Percentiles rank a stretch among this genome's conserved stretches.
Conservation (phyloP, 2,797 vertebrate genomes). For the Pipistrellus pygmaeus region DNA sequence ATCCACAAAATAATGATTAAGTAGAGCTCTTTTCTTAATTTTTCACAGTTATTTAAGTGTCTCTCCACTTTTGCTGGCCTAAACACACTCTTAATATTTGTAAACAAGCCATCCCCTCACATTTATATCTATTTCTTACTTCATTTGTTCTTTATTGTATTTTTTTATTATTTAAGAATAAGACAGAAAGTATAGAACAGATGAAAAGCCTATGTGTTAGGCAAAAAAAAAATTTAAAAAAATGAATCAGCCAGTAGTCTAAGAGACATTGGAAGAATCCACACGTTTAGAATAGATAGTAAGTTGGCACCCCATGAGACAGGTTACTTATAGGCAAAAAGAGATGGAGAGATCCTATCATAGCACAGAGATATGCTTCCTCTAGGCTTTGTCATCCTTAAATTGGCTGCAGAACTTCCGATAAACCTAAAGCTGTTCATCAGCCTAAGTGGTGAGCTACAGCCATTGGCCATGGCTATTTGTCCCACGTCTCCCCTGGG, state of each 20-base stretch:
- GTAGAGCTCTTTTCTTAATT: conserved; percentile 47
- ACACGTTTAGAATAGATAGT: background rate
- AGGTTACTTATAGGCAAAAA: background rate
- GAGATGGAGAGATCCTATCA: background rate
- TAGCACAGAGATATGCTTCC: background rate
- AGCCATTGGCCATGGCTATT: background rate
- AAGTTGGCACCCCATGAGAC: background rate
- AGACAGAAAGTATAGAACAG: conserved; percentile 28
- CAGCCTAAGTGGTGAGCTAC: background rate
- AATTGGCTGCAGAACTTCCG: background rate
- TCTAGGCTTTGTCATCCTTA: background rate
- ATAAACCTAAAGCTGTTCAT: background rate
- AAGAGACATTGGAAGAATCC: background rate
- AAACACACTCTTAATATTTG: conserved; percentile 43
- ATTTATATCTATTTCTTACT: conserved; percentile 12
- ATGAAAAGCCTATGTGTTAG: conserved; percentile 8
- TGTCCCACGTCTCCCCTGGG: background rate
- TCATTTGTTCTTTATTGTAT: conserved; percentile 21
- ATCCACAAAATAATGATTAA: background rate
- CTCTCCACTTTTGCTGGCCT: background rate
- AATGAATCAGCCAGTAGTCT: background rate
- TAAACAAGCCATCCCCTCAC: background rate
- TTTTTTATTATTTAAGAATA: conserved; percentile 47
- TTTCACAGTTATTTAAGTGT: conserved; percentile 43
- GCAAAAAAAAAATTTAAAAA: background rate